These are phyloP conservation scores for Diplosoma virens DNA, from an alignment of 23 tunicate species.

Conservation along the genomic window DNA sequence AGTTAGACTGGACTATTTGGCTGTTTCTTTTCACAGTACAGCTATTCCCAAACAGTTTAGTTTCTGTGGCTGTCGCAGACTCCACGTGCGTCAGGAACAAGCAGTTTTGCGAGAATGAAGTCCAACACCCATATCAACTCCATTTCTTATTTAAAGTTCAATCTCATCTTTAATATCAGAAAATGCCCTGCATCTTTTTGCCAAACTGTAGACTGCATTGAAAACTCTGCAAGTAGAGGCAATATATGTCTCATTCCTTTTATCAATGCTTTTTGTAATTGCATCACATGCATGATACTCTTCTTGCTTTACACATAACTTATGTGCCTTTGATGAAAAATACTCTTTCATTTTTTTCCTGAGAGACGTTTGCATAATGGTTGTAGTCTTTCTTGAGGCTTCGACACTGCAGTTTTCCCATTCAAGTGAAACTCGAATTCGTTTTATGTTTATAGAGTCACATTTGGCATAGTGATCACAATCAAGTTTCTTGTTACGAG, in stretches of 20 bases:
- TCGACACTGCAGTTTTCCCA: no score
- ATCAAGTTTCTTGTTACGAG: no score
- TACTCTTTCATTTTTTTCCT: conserved; percentile 38
- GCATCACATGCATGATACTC: conserved; percentile 3
- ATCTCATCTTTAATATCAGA: conserved; percentile 48
- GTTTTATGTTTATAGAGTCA: no score
- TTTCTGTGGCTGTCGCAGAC: no score
- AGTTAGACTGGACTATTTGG: no score
- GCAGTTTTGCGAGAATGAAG: conserved; percentile 47
- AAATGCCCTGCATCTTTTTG: conserved; percentile 33
- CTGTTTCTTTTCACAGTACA: no score
- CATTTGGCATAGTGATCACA: no score
- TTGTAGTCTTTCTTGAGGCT: no score
- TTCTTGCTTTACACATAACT: background rate
- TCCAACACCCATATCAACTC: conserved; percentile 44
- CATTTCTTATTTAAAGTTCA: conserved; percentile 51
- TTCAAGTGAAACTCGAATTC: no score
- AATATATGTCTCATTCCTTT: conserved; percentile 2
- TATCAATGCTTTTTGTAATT: conserved; percentile 1
- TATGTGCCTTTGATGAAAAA: conserved; percentile 19
- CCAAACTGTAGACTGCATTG: conserved; percentile 58
- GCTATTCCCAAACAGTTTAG: no score
- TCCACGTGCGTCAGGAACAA: no score
- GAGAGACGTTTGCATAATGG: no score
- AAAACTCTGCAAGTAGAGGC: conserved; percentile 35